These are phyloP conservation scores for Botia almorhae DNA, from an alignment of 2,797 vertebrate species.

Conservation along the genomic window DNA sequence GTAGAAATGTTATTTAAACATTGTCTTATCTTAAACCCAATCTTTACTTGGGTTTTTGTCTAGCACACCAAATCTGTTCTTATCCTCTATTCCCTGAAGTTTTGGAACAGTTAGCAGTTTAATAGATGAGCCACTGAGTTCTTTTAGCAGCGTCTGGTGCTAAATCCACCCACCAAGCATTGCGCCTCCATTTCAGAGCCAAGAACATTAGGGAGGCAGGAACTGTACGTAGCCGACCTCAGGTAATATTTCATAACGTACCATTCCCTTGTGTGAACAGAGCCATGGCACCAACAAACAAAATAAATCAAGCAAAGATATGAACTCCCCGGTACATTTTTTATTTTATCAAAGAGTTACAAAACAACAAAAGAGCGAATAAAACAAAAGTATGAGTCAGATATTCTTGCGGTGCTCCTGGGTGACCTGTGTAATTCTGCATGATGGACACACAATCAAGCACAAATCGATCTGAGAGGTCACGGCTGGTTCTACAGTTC, in stretches of 20 bases:
- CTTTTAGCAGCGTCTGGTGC: not conserved
- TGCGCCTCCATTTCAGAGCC: not conserved
- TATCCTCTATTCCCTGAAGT: not conserved
- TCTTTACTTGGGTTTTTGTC: not conserved
- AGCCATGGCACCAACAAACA: not conserved
- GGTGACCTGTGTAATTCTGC: not conserved
- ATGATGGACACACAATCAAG: slow-evolving; percentile 35
- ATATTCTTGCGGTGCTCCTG: not conserved
- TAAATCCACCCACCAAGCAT: not conserved
- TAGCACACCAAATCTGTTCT: not conserved
- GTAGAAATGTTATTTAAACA: not conserved
- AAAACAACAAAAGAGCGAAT: not conserved
- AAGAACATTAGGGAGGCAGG: not conserved
- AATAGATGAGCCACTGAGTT: not conserved
- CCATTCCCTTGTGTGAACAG: not conserved
- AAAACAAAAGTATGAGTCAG: not conserved
- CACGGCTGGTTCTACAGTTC: slow-evolving; percentile 45
- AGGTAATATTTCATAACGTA: slow-evolving; percentile 11
- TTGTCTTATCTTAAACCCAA: not conserved
- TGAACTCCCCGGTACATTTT: not conserved
- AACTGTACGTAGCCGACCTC: not conserved
- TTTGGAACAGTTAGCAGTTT: not conserved
- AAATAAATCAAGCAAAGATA: not conserved
- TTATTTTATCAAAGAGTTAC: not conserved
- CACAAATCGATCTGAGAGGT: slow-evolving; percentile 51